Evolutionary conservation across 92 coral and sea anemone species (phyloP).

Genomic region (Bergia sp.): DNA sequence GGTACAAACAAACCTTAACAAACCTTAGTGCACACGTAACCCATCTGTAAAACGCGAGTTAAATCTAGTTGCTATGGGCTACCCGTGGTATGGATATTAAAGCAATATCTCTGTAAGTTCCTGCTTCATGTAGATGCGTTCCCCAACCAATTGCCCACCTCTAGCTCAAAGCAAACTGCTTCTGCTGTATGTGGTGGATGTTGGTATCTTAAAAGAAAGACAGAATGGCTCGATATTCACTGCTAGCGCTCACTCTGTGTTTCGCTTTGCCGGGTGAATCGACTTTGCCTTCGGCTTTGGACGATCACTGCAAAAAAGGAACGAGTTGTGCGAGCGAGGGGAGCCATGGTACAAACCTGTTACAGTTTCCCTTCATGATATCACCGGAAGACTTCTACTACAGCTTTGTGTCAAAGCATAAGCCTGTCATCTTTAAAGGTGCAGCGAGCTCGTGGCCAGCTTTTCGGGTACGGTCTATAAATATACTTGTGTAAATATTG

Average conservation of each 20-base stretch:
- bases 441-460: conserved; percentile 58
- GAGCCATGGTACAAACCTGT: neutral
- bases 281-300: neutral
- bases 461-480: conserved; percentile 20
- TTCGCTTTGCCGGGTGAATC: neutral
- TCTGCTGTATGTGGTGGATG: neutral
- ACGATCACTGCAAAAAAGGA: neutral
- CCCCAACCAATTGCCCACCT: neutral
- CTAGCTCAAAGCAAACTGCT: neutral
- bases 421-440: conserved; percentile 46
- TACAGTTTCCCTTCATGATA: conserved; percentile 53
- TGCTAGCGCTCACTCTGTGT: neutral
- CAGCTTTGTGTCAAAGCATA: conserved; percentile 58
- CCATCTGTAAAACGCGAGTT: no score
- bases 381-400: conserved; percentile 59
- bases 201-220: neutral
- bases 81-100: neutral
- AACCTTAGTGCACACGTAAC: no score
- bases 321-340: neutral
- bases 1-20: no score
- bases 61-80: no score
- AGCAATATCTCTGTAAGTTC: neutral
- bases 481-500: no score
- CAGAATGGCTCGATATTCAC: neutral
- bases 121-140: conserved; percentile 9